Evolutionary conservation across 1,140 invertebrate species (phyloP), one percentile per base, ranked within the genome.

Genomic region (Zaprionus capensis): DNA sequence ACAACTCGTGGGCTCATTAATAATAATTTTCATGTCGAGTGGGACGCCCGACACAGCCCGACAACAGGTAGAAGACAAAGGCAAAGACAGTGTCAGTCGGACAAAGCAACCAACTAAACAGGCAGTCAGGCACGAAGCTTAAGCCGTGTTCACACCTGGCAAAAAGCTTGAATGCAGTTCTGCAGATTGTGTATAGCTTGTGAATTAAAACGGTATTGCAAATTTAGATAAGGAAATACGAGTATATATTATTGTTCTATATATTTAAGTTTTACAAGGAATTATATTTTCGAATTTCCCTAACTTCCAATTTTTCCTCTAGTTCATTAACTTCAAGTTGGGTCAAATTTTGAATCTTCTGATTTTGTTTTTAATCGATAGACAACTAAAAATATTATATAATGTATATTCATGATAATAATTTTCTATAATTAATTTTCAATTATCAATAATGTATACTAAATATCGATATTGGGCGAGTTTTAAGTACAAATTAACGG

Each of bases 1-100:
- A 51, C 31, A 82, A 75, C 81, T 90, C 81, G 81, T 78, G 81
- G 68, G 69, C 85, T 85, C 85, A 90, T 88, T 88, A 85, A 88
- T 88, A 85, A 90, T 77, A 76, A 74, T 87, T 88, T 67, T 80
- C 41, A 49, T 74, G 76, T 81, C 64, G 78, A 84, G 84, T 84
- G 84, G 74, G 78, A 67, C 76, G 71, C 55, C 7, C 15, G 20
- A 4, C 22, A 5, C 46, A 24, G 41, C 26, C 24, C 70, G 41
- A 46, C 70, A 90, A 88, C 84, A 88, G 84, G 84, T 88, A 81
- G 68, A 71, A 51, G 46, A 24, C 44, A 51, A 51, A 51, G 46
- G 6, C 46, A 51, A 22, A 17, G 44, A 22, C n/a, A 49, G 5
- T 51, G 46, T 51, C 46, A 51, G 46, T 51, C n/a, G 17, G 61